Percentiles rank a stretch among this genome's conserved stretches.
Conservation (phyloP, 2,113 vertebrate genomes). For the Oncorhynchus tshawytscha region DNA sequence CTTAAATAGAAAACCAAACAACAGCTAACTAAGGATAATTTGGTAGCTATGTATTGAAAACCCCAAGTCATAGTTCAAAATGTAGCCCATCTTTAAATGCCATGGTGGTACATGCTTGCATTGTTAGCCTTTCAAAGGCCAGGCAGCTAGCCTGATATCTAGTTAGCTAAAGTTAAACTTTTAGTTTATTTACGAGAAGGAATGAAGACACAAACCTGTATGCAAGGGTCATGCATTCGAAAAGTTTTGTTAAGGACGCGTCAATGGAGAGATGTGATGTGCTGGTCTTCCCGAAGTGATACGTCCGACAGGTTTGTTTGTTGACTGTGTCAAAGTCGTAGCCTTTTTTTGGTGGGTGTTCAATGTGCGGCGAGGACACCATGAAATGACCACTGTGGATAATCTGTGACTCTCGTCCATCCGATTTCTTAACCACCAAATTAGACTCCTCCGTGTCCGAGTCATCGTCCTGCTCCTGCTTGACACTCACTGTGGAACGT, state of each 20-base stretch:
- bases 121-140: too few relatives aligned
- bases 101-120: too few relatives aligned
- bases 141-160: too few relatives aligned
- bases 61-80: too few relatives aligned
- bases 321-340: conserved; percentile 98
- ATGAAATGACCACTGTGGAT: conserved; percentile 99
- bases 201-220: conserved; percentile 78
- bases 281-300: conserved; percentile 88
- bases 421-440: conserved; percentile 60
- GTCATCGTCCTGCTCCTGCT: conserved; percentile 81
- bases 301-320: conserved; percentile 94
- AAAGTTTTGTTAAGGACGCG: conserved; percentile 93
- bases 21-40: too few relatives aligned
- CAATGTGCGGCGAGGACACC: conserved; percentile 92
- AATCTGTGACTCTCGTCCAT: conserved; percentile 78
- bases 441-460: conserved; percentile 79
- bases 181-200: too few relatives aligned
- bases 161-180: too few relatives aligned
- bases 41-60: too few relatives aligned
- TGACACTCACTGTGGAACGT: conserved; percentile 55
- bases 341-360: conserved; percentile 94
- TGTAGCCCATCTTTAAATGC: too few relatives aligned
- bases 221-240: conserved; percentile 97
- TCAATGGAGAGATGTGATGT: conserved; percentile 91
- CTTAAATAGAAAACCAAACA: too few relatives aligned